Base-by-base conservation (phyloP, 2,797 vertebrate species). In the Onychomys arenicola region DNA sequence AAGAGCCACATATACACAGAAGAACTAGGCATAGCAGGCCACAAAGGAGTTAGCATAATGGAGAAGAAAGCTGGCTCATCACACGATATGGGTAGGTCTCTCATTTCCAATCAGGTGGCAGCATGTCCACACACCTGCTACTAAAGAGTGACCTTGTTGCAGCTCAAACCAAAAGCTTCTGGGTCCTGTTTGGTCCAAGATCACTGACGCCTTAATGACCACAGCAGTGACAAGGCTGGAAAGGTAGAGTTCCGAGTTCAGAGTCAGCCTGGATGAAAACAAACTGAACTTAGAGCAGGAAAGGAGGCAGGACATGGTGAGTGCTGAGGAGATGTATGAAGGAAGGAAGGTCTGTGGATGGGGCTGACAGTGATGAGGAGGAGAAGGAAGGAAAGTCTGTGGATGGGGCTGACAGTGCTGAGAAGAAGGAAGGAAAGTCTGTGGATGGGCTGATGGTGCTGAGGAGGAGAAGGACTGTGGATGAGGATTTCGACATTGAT, bases 161-260 rank as follows among this genome's bases (percentile, higher is more conserved):
- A 80, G 71, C 52, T 84, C 25, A 49, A 46, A 77, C n/a, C 82
- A 91, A 82, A 86, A 76, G 52, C 43, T 89, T 76, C 61, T 55
- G 23, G 46, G 1, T 52, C 2, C 10, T 12, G 2, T 8, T 46
- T 17, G 40, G 52, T 32, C 80, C 78, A 73, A 82, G 63, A 69
- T 43, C 29, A 11, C 21, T 9, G 46, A 59, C 57, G 55, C 11
- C 49, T 75, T 75, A 59, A 59, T 43, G 23, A 86, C 5, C 32
- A 52, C n/a, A 59, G 37, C 52, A 46, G 32, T 6, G 37, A 57
- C 37, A 75, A 57, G 14, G 52, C 43, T 40, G 1, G 2, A 12
- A 37, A 73, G 43, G 61, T 3, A 85, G 17, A 67, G 49, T 49
- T 85, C 82, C 40, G 67, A 67, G 43, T 85, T 85, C 82, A 85